phyloP scores from a whole-genome alignment of 2,888 invertebrate species.

The Druceiella hillmani region DNA sequence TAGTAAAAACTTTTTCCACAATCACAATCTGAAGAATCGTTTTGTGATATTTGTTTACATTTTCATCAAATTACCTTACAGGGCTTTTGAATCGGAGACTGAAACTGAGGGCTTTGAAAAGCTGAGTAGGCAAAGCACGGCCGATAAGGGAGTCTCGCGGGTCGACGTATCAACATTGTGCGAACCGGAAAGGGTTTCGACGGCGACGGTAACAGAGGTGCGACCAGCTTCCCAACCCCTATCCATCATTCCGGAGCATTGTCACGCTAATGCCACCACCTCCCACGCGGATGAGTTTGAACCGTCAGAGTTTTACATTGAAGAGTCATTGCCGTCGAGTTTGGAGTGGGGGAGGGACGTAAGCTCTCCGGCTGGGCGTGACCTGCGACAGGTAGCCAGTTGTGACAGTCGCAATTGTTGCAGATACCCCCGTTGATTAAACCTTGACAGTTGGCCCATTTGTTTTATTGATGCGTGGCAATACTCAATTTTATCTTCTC shows the following conservation, averaged over 20 bases:
- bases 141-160: conserved; percentile 33
- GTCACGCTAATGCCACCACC: conserved; percentile 18
- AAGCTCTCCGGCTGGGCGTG: too few species aligned
- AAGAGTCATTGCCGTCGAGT: conserved; percentile 82
- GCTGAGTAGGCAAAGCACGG: conserved; percentile 57
- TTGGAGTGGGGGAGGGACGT: conserved; percentile 62
- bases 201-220: conserved; percentile 57
- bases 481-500: too few species aligned
- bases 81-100: conserved; percentile 75
- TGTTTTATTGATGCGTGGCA: too few species aligned
- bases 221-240: conserved; percentile 28
- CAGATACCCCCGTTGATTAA: too few species aligned
- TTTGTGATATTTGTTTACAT: too few species aligned
- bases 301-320: conserved; percentile 81
- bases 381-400: too few species aligned
- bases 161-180: conserved; percentile 40
- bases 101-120: conserved; percentile 82
- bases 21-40: too few species aligned
- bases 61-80: too few species aligned
- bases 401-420: too few species aligned
- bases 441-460: too few species aligned
- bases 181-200: conserved; percentile 47
- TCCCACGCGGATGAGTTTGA: conserved; percentile 55
- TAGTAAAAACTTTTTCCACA: too few species aligned
- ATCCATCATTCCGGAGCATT: conserved; percentile 33